Conservation (phyloP, 2,888 invertebrate genomes). For the Caenorhabditis sp. region DNA sequence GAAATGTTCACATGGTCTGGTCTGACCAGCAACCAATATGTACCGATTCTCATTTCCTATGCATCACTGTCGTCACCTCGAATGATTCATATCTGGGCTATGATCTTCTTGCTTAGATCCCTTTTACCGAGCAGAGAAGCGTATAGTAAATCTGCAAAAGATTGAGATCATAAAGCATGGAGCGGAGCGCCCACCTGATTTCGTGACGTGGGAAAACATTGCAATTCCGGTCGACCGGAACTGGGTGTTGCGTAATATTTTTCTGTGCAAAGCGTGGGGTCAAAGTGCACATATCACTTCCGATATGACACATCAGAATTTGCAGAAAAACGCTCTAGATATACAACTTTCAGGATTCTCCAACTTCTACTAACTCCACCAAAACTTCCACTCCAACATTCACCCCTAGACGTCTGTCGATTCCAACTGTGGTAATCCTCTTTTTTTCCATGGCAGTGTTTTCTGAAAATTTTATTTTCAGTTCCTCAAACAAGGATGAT, state of each 20-base stretch:
- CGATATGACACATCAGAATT: constrained; percentile 3
- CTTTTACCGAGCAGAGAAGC: not conserved
- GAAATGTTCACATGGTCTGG: not conserved
- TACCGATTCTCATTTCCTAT: constrained; percentile 20
- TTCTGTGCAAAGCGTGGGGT: not conserved
- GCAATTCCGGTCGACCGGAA: not conserved
- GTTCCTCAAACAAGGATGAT: constrained; percentile 59
- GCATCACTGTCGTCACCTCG: constrained; percentile 40
- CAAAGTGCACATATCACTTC: not conserved
- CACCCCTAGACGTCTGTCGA: constrained; percentile 48
- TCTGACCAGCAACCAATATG: not conserved
- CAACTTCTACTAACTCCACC: constrained; percentile 18
- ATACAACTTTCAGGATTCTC: constrained; percentile 21
- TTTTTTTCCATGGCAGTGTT: too few species aligned
- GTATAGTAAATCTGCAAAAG: too few species aligned
- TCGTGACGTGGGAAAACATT: not conserved
- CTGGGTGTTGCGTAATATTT: not conserved
- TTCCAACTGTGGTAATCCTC: constrained; percentile 62
- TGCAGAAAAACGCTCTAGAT: not conserved
- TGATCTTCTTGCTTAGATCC: constrained; percentile 17
- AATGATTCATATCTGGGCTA: constrained; percentile 34
- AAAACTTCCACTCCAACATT: constrained; percentile 29
- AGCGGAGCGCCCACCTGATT: constrained; percentile 6
- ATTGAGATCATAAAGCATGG: too few species aligned
- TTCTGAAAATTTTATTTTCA: constrained; percentile 30